A percentile compares a stretch with the other conserved stretches of the same genome.
phyloP scores from a whole-genome alignment of 2,888 invertebrate genomes.

The Hofmannophila pseudospretella region DNA sequence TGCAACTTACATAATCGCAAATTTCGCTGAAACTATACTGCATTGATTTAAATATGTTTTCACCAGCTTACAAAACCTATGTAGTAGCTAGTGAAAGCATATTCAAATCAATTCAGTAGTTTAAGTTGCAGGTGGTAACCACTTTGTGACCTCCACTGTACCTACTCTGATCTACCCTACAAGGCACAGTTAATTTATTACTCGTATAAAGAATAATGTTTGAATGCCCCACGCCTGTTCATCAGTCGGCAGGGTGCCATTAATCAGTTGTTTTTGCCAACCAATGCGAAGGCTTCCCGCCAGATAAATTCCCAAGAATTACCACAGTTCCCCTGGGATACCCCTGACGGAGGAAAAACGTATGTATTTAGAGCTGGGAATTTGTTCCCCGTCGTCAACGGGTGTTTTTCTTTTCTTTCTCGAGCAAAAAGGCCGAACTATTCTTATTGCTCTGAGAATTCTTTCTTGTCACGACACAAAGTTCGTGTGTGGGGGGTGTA shows the following conservation, averaged over 20 bases:
- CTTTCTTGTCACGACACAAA: no score
- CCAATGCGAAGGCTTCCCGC: constrained; percentile 6
- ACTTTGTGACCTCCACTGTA: no score
- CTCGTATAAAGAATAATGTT: constrained; percentile 18
- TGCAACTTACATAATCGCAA: no score
- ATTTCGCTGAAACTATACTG: no score
- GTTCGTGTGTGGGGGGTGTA: no score
- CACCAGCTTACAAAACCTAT: no score
- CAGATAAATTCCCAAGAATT: constrained; percentile 2
- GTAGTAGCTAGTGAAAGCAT: no score
- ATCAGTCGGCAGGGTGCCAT: constrained; percentile 34
- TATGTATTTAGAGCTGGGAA: constrained; percentile 3
- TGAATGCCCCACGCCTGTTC: constrained; percentile 36
- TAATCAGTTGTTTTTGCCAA: constrained; percentile 51
- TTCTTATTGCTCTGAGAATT: not conserved
- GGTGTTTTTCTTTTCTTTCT: not conserved
- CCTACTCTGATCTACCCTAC: no score
- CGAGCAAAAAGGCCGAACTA: not conserved
- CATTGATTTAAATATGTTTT: no score
- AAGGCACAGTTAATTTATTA: no score
- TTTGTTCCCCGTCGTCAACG: constrained; percentile 4
- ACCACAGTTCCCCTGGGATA: constrained; percentile 1
- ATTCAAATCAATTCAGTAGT: no score
- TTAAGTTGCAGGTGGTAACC: no score
- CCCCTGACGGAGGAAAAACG: constrained; percentile 4